These are phyloP conservation scores for Zelleria hepariella DNA, from an alignment of 2,888 invertebrate species.

Conservation along the genomic window DNA sequence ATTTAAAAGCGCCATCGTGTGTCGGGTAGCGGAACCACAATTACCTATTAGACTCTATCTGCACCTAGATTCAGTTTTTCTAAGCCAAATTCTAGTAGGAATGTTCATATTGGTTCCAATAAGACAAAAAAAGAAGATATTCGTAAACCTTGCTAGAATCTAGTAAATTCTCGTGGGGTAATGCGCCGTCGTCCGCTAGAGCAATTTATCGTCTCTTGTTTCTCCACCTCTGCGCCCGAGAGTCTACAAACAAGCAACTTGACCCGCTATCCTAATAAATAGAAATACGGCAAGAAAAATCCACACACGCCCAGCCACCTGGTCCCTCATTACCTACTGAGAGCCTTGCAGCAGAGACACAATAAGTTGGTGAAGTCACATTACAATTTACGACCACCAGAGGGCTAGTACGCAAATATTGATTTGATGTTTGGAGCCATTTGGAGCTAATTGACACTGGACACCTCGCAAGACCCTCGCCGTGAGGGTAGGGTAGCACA, in stretches of 20 bases:
- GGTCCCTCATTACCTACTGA: constrained; percentile 16
- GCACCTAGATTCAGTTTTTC: too few relatives aligned
- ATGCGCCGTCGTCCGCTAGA: constrained; percentile 3
- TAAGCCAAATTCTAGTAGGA: too few relatives aligned
- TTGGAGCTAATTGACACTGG: constrained; percentile 52
- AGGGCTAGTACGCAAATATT: constrained; percentile 48
- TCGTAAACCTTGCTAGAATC: too few relatives aligned
- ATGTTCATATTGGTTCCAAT: too few relatives aligned
- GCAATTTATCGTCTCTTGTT: constrained; percentile 32
- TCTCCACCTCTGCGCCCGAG: constrained; percentile 41
- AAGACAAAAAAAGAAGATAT: too few relatives aligned
- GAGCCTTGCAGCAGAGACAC: constrained; percentile 13
- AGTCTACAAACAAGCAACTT: constrained; percentile 60
- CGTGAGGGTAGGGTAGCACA: neutral
- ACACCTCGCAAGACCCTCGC: constrained; percentile 22
- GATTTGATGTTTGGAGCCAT: constrained; percentile 49
- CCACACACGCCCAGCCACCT: constrained; percentile 23
- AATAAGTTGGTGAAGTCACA: constrained; percentile 30
- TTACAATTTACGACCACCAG: constrained; percentile 60
- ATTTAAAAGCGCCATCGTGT: constrained; percentile 17
- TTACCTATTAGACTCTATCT: too few relatives aligned
- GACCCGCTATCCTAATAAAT: constrained; percentile 38
- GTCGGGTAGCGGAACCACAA: constrained; percentile 19
- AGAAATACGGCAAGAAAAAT: constrained; percentile 53
- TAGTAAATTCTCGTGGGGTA: too few relatives aligned